Evolutionary conservation across 2,888 invertebrate genomes (phyloP).

Genomic region (Zhengitettix transpicula): DNA sequence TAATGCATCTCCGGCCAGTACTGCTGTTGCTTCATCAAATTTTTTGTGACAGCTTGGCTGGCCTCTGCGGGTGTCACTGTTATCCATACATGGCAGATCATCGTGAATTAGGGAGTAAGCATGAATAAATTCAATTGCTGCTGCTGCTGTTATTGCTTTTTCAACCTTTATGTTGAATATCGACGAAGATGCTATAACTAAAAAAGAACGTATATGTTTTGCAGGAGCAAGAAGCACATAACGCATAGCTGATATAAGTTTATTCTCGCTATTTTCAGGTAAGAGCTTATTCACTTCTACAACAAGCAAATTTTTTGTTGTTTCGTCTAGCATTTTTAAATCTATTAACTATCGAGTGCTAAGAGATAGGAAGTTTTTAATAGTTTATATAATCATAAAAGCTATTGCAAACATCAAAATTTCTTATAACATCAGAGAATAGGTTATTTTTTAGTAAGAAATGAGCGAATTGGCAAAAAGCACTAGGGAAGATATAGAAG

Average conservation of each 20-base stretch:
- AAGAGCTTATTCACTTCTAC: too few relatives aligned
- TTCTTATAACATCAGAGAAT: slow-evolving; percentile 7
- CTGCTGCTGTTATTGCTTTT: slow-evolving; percentile 6
- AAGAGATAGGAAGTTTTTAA: too few relatives aligned
- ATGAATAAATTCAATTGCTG: slow-evolving; percentile 8
- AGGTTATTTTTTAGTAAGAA: neutral
- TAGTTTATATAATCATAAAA: too few relatives aligned
- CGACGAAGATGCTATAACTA: slow-evolving; percentile 6
- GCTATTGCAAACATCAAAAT: neutral
- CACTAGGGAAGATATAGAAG: neutral
- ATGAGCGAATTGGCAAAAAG: neutral
- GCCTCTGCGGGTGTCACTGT: slow-evolving; percentile 8
- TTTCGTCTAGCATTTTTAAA: too few relatives aligned
- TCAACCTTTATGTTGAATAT: slow-evolving; percentile 6
- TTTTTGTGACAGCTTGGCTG: slow-evolving; percentile 9
- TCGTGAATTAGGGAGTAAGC: slow-evolving; percentile 11
- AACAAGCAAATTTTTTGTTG: too few relatives aligned
- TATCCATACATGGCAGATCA: slow-evolving; percentile 11
- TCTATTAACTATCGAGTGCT: too few relatives aligned
- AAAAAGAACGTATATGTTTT: slow-evolving; percentile 7
- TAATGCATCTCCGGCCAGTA: slow-evolving; percentile 10
- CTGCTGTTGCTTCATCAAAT: slow-evolving; percentile 10
- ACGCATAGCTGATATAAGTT: too few relatives aligned
- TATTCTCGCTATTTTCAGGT: too few relatives aligned
- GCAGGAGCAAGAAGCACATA: too few relatives aligned